Evolutionary conservation across 2,797 vertebrate species (phyloP), one percentile per base, ranked within the genome.

Genomic region (Ibycter americanus): DNA sequence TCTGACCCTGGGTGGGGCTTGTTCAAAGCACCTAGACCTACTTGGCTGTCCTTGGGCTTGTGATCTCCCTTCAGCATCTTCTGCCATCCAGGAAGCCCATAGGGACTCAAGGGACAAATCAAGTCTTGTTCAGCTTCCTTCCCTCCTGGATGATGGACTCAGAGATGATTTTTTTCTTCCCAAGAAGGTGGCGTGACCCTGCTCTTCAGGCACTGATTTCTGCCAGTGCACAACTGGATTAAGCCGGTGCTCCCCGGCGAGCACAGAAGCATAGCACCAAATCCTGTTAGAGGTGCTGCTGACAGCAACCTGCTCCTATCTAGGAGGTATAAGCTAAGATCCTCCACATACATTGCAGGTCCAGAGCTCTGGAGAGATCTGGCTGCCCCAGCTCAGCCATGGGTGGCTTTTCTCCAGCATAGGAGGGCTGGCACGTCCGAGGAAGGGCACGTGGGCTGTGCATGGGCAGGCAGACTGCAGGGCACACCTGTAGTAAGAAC

Each of bases 291-390:
- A 68, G 29, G 12, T 6, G 8, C 59, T 10, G 38, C 17, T 8
- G 52, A 76, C 40, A 49, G 25, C 68, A 31, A 21, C 79, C 46
- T 3, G 10, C 72, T 29, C 36, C 55, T 34, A 5, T 7, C 51
- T 15, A 11, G 38, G 32, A 65, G 58, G 32, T 89, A 1, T 9
- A 19, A 12, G 32, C 8, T 0, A 13, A 26, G 34, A n/a, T 44
- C 27, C 15, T 71, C 20, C 65, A 4, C 11, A 0, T 0, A 3
- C 49, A 0, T 6, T 2, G 68, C 16, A 20, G 26, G 15, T 13
- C 59, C 42, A 20, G 65, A 34, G 36, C 61, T 40, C 27, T n/a
- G 83, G 20, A 36, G 68, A 32, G 25, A 31, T 7, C 58, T 17
- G 19, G 46, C 2, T 55, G 71, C 1, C 61, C 34, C 74, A n/a